Evolutionary conservation across 53 echinoderm and acorn worm genomes (phyloP), one percentile per base, ranked within the genome.

Genomic region (Holothuria leucospilota): DNA sequence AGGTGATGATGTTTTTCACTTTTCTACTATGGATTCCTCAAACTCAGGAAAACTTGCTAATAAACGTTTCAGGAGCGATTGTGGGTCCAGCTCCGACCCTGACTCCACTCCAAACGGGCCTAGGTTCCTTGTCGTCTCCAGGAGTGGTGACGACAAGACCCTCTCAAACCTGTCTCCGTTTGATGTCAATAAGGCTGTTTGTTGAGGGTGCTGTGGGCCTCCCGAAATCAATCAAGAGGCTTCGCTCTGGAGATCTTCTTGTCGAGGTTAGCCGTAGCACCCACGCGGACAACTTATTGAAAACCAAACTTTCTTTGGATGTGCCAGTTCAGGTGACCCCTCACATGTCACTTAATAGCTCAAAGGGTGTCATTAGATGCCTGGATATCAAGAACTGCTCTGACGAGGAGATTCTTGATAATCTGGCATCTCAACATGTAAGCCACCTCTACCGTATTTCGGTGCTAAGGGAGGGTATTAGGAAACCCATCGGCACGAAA

Each of bases 361-460:
- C 42, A 2, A 78, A 53, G 52, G 78, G 78, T 5, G 78, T 78
- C 15, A 78, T 78, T 3, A 39, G 78, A 7, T 78, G 78, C 78
- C 78, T 18, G 25, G 58, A 78, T 25, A 25, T 78, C 26, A 78
- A 51, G 53, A 51, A 78, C 46, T 78, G 78, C 25, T 18, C 25
- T 25, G 78, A 49, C 6, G 78, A 78, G 49, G 58, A 78, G 49
- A 78, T 78, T 5, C 25, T 78, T 42, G 51, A 78, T 20, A 51
- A 25, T 4, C 28, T 78, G 78, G 78, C 51, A 49, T 39, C 39
- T 20, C 78, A 78, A 13, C 78, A 78, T 20, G 78, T 78, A 4
- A 78, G 9, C n/a, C 42, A n/a, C n/a, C 25, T 51, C 2, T 58
- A 78, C 58, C 53, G 78, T 15, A 78, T 41, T 25, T 51, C 78